Evolutionary conservation across 1,140 invertebrate genomes (phyloP), one percentile per base, ranked within the genome.

Genomic region (Oreohelix idahoensis): DNA sequence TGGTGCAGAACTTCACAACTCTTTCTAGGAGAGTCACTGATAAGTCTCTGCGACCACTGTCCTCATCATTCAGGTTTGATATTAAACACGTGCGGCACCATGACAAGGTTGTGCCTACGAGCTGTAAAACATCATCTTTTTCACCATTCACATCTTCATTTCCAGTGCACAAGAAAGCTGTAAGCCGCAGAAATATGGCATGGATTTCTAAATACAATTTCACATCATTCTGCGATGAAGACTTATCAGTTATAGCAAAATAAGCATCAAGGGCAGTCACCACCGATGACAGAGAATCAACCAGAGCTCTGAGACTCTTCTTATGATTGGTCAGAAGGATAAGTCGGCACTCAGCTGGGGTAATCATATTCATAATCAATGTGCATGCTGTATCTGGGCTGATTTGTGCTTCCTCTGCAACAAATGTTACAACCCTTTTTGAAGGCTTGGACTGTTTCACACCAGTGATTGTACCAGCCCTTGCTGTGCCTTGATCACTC

Each of bases 341-440:
- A 4, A 49, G 49, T 39, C 71, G 4, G 58, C 70, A 82, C 32
- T 82, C 80, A 58, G 80, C 70, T 15, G 39, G 80, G 49, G 70
- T 58, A 4, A 82, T 29, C 71, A 82, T 53, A 36, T 36, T 63
- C 49, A 53, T 23, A 29, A 82, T 20, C 35, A 58, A 20, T 13
- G 39, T 26, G 26, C 45, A 29, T 17, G 80, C 80, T 29, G 38
- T 15, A 10, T 82, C 51, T 29, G 36, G 49, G 32, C 20, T n/a
- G 42, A 82, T 36, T 8, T 29, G 20, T 4, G 42, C 49, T 39
- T 82, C 71, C 15, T 35, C 71, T 11, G 51, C 80, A 38, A 51
- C 38, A 45, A 51, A 51, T 13, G n/a, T 29, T n/a, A 73, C 80
- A 26, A 15, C 23, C 63, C 36, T 82, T 36, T 82, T 82, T 32